Percentiles rank a stretch among this genome's conserved stretches.
These are phyloP conservation scores for Pogonomyrmex californicus DNA, from an alignment of 1,140 invertebrate genomes.

Conservation along the genomic window DNA sequence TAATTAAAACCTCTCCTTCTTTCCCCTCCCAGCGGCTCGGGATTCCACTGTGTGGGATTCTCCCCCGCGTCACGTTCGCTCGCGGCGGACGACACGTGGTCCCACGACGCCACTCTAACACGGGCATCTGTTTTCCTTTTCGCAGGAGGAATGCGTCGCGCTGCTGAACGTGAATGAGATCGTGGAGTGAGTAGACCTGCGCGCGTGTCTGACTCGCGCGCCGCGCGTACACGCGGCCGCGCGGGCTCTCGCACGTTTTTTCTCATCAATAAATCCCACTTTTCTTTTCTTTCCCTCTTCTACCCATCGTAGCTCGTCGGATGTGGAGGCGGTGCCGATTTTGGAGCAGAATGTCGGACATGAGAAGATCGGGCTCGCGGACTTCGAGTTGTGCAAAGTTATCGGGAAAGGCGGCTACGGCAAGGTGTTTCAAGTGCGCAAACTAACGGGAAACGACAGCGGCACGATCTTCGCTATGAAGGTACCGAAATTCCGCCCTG, in stretches of 20 bases:
- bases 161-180: constrained; percentile 92
- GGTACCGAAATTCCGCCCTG: constrained; percentile 84
- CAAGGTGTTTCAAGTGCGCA: constrained; percentile 98
- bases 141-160: constrained; percentile 91
- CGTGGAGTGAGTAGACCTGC: constrained; percentile 90
- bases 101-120: constrained; percentile 18
- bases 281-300: neutral
- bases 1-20: constrained; percentile 79
- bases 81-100: constrained; percentile 3
- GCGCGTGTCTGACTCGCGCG: neutral
- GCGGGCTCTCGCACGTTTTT: neutral
- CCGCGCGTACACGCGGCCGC: neutral
- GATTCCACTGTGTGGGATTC: neutral
- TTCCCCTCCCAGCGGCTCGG: neutral
- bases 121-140: constrained; percentile 74
- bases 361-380: constrained; percentile 93
- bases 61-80: neutral
- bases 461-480: constrained; percentile 99
- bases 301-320: neutral
- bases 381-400: constrained; percentile 98
- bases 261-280: neutral
- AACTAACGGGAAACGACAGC: constrained; percentile 95
- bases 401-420: constrained; percentile 99
- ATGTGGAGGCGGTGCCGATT: constrained; percentile 93
- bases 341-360: constrained; percentile 95